phyloP scores from a whole-genome alignment of 2,797 vertebrate genomes.

The Rhinatrema bivittatum region DNA sequence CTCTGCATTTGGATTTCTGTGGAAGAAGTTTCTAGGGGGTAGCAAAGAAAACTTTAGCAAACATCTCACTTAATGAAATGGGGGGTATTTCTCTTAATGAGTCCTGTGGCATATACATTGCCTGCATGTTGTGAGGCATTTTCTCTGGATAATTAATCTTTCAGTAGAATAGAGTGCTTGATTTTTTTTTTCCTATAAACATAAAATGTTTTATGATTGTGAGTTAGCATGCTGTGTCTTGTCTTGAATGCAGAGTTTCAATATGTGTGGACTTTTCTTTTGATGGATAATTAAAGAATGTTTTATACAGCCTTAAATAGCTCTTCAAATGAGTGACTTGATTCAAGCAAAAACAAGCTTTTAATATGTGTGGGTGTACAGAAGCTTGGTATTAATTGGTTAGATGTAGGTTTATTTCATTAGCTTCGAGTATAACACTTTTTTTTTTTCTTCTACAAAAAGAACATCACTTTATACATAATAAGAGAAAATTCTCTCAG shows the following conservation, averaged over 20 bases:
- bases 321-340: conserved; percentile 34
- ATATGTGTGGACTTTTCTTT: conserved; percentile 29
- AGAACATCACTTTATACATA: too few species aligned
- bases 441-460: too few species aligned
- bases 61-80: too few species aligned
- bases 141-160: conserved; percentile 13
- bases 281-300: conserved; percentile 38
- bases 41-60: too few species aligned
- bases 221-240: conserved; percentile 30
- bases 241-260: conserved; percentile 28
- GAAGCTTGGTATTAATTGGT: conserved; percentile 38
- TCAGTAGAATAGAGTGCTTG: background rate
- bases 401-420: conserved; percentile 27
- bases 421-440: too few species aligned
- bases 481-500: too few species aligned
- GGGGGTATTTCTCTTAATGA: too few species aligned
- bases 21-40: too few species aligned
- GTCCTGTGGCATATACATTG: too few species aligned
- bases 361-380: conserved; percentile 25
- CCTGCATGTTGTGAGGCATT: too few species aligned
- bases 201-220: conserved; percentile 17
- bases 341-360: conserved; percentile 27
- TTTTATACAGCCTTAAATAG: conserved; percentile 38
- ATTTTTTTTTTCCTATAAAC: conserved; percentile 2
- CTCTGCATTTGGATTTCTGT: too few species aligned